phyloP scores from a whole-genome alignment of 1,140 invertebrate species.

The Anoplolepis gracilipes region DNA sequence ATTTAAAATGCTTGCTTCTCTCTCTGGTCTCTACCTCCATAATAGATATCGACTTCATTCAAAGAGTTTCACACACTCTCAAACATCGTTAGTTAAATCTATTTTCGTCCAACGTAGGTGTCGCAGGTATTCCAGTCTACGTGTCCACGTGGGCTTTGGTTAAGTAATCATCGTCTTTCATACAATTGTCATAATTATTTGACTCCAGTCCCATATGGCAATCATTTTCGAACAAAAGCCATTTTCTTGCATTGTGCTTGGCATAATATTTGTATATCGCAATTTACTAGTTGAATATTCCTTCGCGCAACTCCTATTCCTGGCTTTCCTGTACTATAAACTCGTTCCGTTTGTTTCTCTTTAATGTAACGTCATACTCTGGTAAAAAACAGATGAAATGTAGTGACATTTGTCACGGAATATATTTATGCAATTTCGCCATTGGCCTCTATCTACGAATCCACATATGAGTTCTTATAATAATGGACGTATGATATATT shows the following conservation, averaged over 20 bases:
- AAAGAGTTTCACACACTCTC: slow-evolving; percentile 28
- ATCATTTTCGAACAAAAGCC: slow-evolving; percentile 44
- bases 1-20: slow-evolving; percentile 26
- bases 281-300: slow-evolving; percentile 24
- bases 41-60: slow-evolving; percentile 38
- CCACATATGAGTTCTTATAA: not conserved
- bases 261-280: slow-evolving; percentile 56
- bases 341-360: slow-evolving; percentile 40
- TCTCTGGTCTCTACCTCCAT: not conserved
- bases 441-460: slow-evolving; percentile 12
- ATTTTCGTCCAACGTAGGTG: slow-evolving; percentile 51
- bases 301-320: slow-evolving; percentile 30
- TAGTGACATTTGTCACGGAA: not conserved
- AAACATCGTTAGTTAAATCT: slow-evolving; percentile 53
- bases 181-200: slow-evolving; percentile 57
- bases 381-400: slow-evolving; percentile 6
- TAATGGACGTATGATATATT: not conserved
- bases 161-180: slow-evolving; percentile 56
- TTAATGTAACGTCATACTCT: slow-evolving; percentile 12
- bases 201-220: slow-evolving; percentile 11
- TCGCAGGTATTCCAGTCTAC: slow-evolving; percentile 32
- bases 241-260: slow-evolving; percentile 37
- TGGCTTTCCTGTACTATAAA: not conserved
- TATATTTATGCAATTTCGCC: slow-evolving; percentile 23
- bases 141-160: slow-evolving; percentile 51